Base-by-base conservation (phyloP, 2,888 invertebrate species). In the Drosophila mettleri region DNA sequence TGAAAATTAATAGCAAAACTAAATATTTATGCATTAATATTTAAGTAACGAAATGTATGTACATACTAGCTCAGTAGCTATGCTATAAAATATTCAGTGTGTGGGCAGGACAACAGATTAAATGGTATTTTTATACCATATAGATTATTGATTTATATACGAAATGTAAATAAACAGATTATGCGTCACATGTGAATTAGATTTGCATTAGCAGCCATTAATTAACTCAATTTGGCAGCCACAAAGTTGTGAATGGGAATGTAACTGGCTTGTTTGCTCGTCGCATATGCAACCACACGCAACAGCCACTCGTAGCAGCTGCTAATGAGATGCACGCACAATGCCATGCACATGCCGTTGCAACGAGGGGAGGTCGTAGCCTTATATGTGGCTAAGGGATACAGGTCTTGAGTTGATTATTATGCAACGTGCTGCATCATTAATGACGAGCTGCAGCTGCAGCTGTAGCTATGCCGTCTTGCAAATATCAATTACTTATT, bases 301-400 rank as follows among this genome's bases (percentile, higher is more conserved):
- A 10, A 9, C 52, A 24, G 7, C 53, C n/a, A 31, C 20, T 31
- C 29, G n/a, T 7, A 31, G 20, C 29, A 16, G 16, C 39, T 31
- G 33, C 41, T 62, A 69, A 69, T 69, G 69, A 69, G 62, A 61
- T 69, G 69, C 69, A 55, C 34, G 51, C 29, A 49, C 27, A 29
- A 38, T 20, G 22, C 10, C 24, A 20, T n/a, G n/a, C n/a, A n/a
- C n/a, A n/a, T n/a, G n/a, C n/a, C n/a, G n/a, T 29, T 20, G 18
- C 31, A 5, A n/a, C 8, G 24, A 46, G 31, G 46, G 20, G 7
- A 22, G 22, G 20, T 7, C 20, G 14, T 9, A n/a, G 1, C n/a
- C 4, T 24, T 14, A 20, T 2, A 10, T 29, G 29, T 9, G 27
- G 34, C 9, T 12, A 20, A 55, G 5, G 22, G 24, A 24, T 31